Conservation (phyloP, 2,113 vertebrate genomes). For the Echinops telfairi region DNA sequence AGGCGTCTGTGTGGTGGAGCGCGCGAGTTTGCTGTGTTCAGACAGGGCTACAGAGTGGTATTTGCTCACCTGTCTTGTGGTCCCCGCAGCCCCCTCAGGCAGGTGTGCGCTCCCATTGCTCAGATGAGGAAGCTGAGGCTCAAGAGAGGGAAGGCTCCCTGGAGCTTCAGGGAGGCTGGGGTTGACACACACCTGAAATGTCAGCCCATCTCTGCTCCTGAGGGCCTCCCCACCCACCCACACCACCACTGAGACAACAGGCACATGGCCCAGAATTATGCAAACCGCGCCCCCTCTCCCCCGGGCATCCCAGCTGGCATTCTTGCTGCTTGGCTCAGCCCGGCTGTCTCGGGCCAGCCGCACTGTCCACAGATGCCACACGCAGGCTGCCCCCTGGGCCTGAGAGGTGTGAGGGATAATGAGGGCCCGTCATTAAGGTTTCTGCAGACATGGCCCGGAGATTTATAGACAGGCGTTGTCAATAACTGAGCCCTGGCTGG, state of each 20-base stretch:
- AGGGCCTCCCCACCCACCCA: background rate
- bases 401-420: conserved; percentile 79
- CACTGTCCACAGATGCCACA: background rate
- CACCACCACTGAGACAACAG: background rate
- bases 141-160: background rate
- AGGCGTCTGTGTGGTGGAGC: background rate
- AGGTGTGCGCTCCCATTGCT: background rate
- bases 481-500: conserved; percentile 46
- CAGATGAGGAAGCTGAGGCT: conserved; percentile 41
- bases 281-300: no score
- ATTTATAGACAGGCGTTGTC: conserved; percentile 81
- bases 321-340: background rate
- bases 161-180: background rate
- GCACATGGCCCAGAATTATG: background rate
- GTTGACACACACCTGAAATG: background rate
- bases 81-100: background rate
- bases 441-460: conserved; percentile 58
- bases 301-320: background rate
- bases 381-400: conserved; percentile 20
- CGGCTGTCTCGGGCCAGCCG: background rate
- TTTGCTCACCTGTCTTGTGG: background rate
- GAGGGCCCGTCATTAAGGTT: conserved; percentile 78
- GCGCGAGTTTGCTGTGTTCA: background rate
- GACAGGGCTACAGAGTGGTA: rapidly evolving
- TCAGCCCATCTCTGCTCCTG: background rate